Evolutionary conservation across 2,797 vertebrate genomes (phyloP).

Genomic region (Etheostoma perlongum): DNA sequence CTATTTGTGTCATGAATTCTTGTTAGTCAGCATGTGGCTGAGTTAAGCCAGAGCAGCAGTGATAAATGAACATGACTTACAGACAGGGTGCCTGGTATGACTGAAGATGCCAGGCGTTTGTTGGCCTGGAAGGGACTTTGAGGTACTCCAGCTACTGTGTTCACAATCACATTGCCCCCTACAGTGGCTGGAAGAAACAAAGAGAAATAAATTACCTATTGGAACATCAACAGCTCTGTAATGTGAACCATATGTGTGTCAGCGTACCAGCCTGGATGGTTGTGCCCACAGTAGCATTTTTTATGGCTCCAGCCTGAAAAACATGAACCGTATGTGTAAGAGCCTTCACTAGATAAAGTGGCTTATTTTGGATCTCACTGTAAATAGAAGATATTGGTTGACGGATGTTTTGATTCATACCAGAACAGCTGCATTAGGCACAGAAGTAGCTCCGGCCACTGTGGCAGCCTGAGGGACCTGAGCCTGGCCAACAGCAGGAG

Average conservation of each 20-base stretch:
- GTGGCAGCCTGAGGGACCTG: slow-evolving; percentile 84
- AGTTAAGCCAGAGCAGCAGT: slow-evolving; percentile 30
- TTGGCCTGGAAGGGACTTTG: slow-evolving; percentile 91
- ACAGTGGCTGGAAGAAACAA: slow-evolving; percentile 86
- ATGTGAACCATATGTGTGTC: slow-evolving; percentile 25
- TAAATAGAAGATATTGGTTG: background rate
- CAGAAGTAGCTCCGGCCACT: slow-evolving; percentile 84
- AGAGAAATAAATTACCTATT: slow-evolving; percentile 48
- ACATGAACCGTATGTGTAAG: slow-evolving; percentile 28
- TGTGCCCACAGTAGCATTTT: slow-evolving; percentile 89
- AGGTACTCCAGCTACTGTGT: slow-evolving; percentile 90
- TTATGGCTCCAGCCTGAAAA: slow-evolving; percentile 90
- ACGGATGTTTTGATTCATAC: slow-evolving; percentile 78
- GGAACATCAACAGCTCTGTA: slow-evolving; percentile 30
- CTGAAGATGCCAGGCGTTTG: slow-evolving; percentile 91
- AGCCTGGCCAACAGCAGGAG: slow-evolving; percentile 68
- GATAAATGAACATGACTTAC: slow-evolving; percentile 83
- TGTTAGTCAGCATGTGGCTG: slow-evolving; percentile 27
- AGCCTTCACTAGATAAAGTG: background rate
- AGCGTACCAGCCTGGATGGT: slow-evolving; percentile 91
- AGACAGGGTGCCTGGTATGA: slow-evolving; percentile 88
- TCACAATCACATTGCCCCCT: slow-evolving; percentile 92
- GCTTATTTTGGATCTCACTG: background rate
- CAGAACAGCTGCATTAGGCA: slow-evolving; percentile 90
- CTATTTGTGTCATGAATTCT: slow-evolving; percentile 42